Conservation (phyloP, 1,140 invertebrate species). For the Lithobius niger region DNA sequence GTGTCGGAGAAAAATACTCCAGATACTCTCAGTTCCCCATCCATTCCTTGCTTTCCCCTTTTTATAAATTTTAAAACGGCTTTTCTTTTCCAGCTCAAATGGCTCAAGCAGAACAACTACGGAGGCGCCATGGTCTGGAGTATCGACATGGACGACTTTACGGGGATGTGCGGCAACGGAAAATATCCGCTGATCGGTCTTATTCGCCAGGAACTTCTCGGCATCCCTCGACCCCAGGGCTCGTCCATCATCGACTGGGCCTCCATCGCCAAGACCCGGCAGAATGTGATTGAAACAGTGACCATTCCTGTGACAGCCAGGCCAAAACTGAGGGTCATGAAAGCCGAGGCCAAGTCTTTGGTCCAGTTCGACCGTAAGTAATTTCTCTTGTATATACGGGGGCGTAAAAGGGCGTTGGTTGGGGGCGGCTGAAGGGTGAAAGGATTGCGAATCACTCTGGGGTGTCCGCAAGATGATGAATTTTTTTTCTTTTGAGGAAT, state of each 20-base stretch:
- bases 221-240: slow-evolving; percentile 60
- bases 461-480: too few species aligned
- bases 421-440: too few species aligned
- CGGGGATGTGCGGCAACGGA: slow-evolving; percentile 63
- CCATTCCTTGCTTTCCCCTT: neutral
- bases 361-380: slow-evolving; percentile 6
- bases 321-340: slow-evolving; percentile 57
- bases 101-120: slow-evolving; percentile 76
- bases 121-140: slow-evolving; percentile 96
- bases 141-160: slow-evolving; percentile 92
- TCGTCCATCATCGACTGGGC: slow-evolving; percentile 73
- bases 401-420: neutral
- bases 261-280: neutral
- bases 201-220: slow-evolving; percentile 76
- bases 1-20: too few species aligned
- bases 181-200: slow-evolving; percentile 83
- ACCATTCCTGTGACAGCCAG: slow-evolving; percentile 19
- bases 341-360: slow-evolving; percentile 17
- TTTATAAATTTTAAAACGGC: neutral
- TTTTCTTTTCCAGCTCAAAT: slow-evolving; percentile 46
- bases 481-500: too few species aligned
- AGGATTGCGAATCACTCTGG: too few species aligned
- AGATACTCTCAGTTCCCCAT: neutral
- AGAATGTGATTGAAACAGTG: neutral
- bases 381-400: neutral